Percentiles rank a stretch among this genome's conserved stretches.
Evolutionary conservation across 2,888 invertebrate species (phyloP).

Genomic region (Cataglyphis rosenhaueri): DNA sequence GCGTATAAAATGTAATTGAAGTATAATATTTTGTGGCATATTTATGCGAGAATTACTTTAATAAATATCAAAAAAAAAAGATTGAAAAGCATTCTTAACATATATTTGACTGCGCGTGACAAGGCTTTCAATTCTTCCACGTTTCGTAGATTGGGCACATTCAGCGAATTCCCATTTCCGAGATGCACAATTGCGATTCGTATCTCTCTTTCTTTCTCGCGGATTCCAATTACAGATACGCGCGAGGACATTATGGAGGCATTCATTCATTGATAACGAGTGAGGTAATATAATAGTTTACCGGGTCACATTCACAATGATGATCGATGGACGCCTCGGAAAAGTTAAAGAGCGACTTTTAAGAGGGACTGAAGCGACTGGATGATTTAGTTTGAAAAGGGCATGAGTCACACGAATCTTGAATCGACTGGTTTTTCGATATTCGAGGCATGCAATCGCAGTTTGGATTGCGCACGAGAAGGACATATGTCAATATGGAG

Average conservation of each 20-base stretch:
- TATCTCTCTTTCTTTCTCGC: slow-evolving; percentile 17
- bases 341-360: slow-evolving; percentile 21
- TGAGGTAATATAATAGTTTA: slow-evolving; percentile 40
- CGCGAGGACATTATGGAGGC: slow-evolving; percentile 41
- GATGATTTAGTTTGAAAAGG: slow-evolving; percentile 7
- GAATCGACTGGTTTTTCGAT: slow-evolving; percentile 25
- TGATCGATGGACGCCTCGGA: slow-evolving; percentile 21
- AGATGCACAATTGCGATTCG: slow-evolving; percentile 32
- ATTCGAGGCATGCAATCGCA: neutral
- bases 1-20: neutral
- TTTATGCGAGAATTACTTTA: neutral
- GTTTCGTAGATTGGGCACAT: slow-evolving; percentile 11
- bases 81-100: neutral
- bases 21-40: neutral
- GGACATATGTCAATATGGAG: slow-evolving; percentile 30
- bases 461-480: neutral
- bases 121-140: neutral
- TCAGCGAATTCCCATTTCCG: slow-evolving; percentile 48
- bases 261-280: slow-evolving; percentile 33
- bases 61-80: neutral
- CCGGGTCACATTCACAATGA: slow-evolving; percentile 17
- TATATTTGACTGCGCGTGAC: neutral
- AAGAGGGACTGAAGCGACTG: neutral
- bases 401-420: slow-evolving; percentile 24
- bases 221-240: slow-evolving; percentile 45